Evolutionary conservation across 1,140 invertebrate genomes (phyloP).

Genomic region (Euura lappo): DNA sequence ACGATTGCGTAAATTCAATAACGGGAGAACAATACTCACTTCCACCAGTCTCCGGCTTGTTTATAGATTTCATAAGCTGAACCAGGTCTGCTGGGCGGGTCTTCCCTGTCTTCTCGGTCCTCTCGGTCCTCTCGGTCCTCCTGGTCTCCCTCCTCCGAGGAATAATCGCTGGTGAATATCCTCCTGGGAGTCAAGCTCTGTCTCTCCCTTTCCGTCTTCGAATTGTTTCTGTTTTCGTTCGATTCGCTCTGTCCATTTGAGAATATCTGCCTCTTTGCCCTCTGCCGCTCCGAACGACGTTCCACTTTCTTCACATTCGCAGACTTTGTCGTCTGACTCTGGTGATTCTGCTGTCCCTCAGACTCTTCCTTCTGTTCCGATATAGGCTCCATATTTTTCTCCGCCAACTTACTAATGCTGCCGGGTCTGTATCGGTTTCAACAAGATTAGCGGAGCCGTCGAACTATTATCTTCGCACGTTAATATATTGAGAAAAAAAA

Average conservation of each 20-base stretch:
- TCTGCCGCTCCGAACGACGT: slow-evolving; percentile 51
- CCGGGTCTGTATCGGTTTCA: slow-evolving; percentile 25
- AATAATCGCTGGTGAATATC: slow-evolving; percentile 53
- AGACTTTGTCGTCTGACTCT: slow-evolving; percentile 30
- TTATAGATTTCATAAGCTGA: slow-evolving; percentile 56
- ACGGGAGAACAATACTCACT: slow-evolving; percentile 42
- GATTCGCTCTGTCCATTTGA: slow-evolving; percentile 47
- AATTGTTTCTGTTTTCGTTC: slow-evolving; percentile 29
- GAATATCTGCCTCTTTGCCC: slow-evolving; percentile 45
- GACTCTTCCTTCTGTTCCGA: slow-evolving; percentile 36
- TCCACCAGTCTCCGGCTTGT: slow-evolving; percentile 58
- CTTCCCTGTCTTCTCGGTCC: slow-evolving; percentile 40
- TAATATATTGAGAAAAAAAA: no score
- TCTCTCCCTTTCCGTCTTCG: slow-evolving; percentile 30
- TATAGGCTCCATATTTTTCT: slow-evolving; percentile 45
- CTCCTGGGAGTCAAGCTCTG: slow-evolving; percentile 36
- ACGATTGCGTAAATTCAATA: no score
- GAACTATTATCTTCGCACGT: no score
- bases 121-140: slow-evolving; percentile 21
- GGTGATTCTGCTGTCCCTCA: slow-evolving; percentile 29
- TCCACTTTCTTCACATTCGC: slow-evolving; percentile 37
- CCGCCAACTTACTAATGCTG: slow-evolving; percentile 33
- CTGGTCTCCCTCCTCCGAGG: slow-evolving; percentile 45
- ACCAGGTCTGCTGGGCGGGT: slow-evolving; percentile 37
- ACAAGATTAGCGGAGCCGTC: no score